Base-by-base conservation (phyloP, 2,797 vertebrate species). In the Mallotus villosus region DNA sequence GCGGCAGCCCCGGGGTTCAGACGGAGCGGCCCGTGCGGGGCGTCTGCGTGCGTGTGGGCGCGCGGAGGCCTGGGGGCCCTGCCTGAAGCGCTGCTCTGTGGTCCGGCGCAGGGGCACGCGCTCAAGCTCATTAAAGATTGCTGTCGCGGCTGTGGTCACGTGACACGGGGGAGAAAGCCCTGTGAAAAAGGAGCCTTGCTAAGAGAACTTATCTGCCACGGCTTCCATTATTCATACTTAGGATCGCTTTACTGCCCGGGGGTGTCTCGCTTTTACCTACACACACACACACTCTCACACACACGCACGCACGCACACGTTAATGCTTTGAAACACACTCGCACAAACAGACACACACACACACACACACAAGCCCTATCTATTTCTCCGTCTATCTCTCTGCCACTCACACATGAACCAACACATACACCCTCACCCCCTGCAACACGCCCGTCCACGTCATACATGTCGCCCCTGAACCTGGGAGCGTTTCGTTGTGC, bases 141-240 rank as follows among this genome's bases (percentile, higher is more conserved):
- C 90, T 94, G 90, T 81, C 73, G 79, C 78, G 82, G 84, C 85
- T 74, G 68, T 70, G 68, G 79, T 91, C 93, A 94, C 85, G 89
- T 95, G 92, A 87, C 85, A 84, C 67, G 66, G 81, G 81, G 91
- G 91, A 94, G 91, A 95, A 93, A 93, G 88, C 88, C 83, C 89
- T 82, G 86, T 94, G 94, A 93, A 93, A 96, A 96, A 92, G 92
- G 89, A 94, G 91, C 89, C 87, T 81, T 84, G 87, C 79, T 57
- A 72, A 85, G 92, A 92, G 92, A 93, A 93, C 90, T 87, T 92
- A 94, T 93, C 93, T 85, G 87, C 82, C 90, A 86, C 90, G 92
- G 86, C 76, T 89, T 98, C 82, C 93, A 98, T 98, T 97, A 99
- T 99, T 97, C 89, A 98, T 96, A 87, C 91, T 91, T 91, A 83